These are phyloP conservation scores for Polypedilum pembai DNA, from an alignment of 1,140 invertebrate genomes.

Conservation along the genomic window DNA sequence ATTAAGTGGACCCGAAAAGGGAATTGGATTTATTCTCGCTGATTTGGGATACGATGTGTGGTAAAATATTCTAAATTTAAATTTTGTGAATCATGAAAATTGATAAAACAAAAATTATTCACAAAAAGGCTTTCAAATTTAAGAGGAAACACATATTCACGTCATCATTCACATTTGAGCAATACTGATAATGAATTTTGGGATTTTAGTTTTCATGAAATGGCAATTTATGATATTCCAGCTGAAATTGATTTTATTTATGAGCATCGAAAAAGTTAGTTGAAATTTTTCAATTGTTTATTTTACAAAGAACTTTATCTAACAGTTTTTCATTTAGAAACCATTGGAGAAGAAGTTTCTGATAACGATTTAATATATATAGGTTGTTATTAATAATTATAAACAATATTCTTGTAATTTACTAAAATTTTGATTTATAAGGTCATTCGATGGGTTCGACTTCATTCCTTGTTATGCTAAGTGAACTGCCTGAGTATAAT, in stretches of 20 bases:
- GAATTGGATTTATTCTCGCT: slow-evolving; percentile 50
- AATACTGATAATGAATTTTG: slow-evolving; percentile 45
- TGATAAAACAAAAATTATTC: not conserved
- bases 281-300: not conserved
- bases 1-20: slow-evolving; percentile 55
- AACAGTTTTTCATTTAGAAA: not conserved
- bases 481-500: slow-evolving; percentile 52
- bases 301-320: not conserved
- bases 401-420: no score
- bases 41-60: slow-evolving; percentile 49
- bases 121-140: slow-evolving; percentile 44
- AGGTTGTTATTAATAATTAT: slow-evolving; percentile 48
- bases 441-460: slow-evolving; percentile 55
- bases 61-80: slow-evolving; percentile 32
- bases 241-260: slow-evolving; percentile 34
- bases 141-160: slow-evolving; percentile 48
- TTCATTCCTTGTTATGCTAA: slow-evolving; percentile 48
- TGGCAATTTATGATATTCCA: slow-evolving; percentile 51
- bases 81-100: not conserved
- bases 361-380: slow-evolving; percentile 52
- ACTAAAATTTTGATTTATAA: no score
- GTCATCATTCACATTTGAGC: slow-evolving; percentile 38
- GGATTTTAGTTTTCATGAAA: slow-evolving; percentile 49
- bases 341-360: slow-evolving; percentile 45
- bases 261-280: slow-evolving; percentile 12